Percentiles rank a stretch among this genome's conserved stretches.
Evolutionary conservation across 2,113 vertebrate species (phyloP).

Genomic region (Prochilodus magdalenae): DNA sequence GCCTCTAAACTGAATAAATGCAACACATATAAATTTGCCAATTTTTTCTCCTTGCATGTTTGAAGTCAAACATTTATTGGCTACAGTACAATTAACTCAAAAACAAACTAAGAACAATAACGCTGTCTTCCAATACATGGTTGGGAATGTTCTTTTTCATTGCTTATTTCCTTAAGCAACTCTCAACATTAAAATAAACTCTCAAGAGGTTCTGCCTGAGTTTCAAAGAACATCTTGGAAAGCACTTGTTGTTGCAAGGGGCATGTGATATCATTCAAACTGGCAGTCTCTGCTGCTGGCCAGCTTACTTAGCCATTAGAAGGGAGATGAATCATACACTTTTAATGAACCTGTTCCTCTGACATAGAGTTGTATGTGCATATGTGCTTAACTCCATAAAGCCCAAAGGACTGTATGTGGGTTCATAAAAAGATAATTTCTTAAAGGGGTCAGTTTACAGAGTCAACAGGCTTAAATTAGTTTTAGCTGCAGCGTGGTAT

Average conservation of each 20-base stretch:
- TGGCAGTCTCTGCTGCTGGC: not conserved
- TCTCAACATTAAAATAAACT: not conserved
- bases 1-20: too few species aligned
- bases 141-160: not conserved
- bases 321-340: not conserved
- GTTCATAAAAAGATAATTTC: too few species aligned
- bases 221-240: conserved; percentile 12
- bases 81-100: too few species aligned
- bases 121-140: not conserved
- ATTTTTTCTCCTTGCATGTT: too few species aligned
- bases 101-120: too few species aligned
- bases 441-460: too few species aligned
- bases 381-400: not conserved
- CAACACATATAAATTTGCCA: too few species aligned
- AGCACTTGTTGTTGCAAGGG: not conserved
- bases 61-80: too few species aligned
- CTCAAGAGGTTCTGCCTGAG: not conserved
- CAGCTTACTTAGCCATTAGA: not conserved
- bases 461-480: not conserved
- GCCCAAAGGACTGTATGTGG: too few species aligned
- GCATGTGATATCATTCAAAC: conserved; percentile 34
- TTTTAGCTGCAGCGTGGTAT: too few species aligned
- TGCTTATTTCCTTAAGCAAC: not conserved
- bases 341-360: not conserved
- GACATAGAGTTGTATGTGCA: not conserved